Evolutionary conservation across 2,113 vertebrate genomes (phyloP), one percentile per base, ranked within the genome.

Genomic region (Rhizomys pruinosus): DNA sequence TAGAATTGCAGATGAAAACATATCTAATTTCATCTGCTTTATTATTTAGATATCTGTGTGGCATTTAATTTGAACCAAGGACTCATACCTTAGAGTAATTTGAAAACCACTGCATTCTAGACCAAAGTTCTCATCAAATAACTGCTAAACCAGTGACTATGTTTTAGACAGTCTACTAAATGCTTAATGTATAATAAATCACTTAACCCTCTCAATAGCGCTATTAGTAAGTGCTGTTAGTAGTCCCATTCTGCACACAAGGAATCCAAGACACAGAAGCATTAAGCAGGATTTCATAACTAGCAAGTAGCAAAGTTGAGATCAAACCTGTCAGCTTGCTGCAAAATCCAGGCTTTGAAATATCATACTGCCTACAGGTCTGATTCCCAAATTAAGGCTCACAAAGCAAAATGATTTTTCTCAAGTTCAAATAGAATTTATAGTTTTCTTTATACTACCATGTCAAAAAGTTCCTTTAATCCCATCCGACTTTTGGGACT

Each of bases 31-130:
- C 61, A 47, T 82, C 57, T 72, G 61, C 34, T 90, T 94, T 89
- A 78, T 90, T 91, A 90, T 81, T 93, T 92, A 79, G 68, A 89
- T 34, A 95, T 92, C 47, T 63, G 68, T 59, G 32, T 81, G 91
- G 27, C 69, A 78, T 92, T 95, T 92, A 39, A 90, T 68, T 81
- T 86, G 89, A 93, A 92, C 32, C 37, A 80, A 76, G 22, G 11
- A 79, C 34, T 32, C 39, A 82, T 29, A 69, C 44, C 63, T 90
- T 84, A 91, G 64, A 85, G n/a, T 85, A 84, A 66, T 96, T 94
- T 88, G 57, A 95, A 94, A 96, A 82, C 69, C 57, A 63, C 78
- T 25, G 22, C 69, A 42, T 81, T 96, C 55, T 88, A 77, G 37
- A 90, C 88, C 15, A 68, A 92, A 64, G 32, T 93, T 78, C n/a